Evolutionary conservation across 1,140 invertebrate genomes (phyloP).

Genomic region (Achatina immaculata): DNA sequence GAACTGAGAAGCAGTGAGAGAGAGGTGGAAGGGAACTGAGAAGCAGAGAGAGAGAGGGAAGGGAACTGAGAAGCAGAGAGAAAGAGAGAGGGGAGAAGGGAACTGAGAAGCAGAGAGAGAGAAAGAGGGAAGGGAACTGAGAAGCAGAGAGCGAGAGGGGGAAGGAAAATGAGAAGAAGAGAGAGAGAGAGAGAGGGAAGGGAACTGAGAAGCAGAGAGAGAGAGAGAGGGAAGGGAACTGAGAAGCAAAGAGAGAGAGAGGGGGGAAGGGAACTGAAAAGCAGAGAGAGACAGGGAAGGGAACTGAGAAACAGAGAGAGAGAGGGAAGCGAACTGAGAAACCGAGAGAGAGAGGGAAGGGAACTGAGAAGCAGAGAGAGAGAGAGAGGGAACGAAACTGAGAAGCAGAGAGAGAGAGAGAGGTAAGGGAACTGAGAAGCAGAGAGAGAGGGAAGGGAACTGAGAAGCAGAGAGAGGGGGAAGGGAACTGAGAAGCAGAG

Average conservation of each 20-base stretch:
- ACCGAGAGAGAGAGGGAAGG: constrained; percentile 15
- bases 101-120: too few relatives aligned
- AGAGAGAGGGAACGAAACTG: too few relatives aligned
- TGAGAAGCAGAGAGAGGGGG: too few relatives aligned
- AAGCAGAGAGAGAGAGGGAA: too few relatives aligned
- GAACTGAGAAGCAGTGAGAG: too few relatives aligned
- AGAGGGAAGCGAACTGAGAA: not conserved
- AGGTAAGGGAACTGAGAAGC: not conserved
- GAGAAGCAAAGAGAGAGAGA: too few relatives aligned
- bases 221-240: not conserved
- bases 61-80: too few relatives aligned
- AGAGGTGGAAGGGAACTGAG: too few relatives aligned
- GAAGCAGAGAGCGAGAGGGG: not conserved
- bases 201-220: not conserved
- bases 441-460: too few relatives aligned
- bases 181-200: not conserved
- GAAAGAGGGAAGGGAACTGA: too few relatives aligned
- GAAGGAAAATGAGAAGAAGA: not conserved
- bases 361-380: not conserved
- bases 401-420: not conserved
- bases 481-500: too few relatives aligned
- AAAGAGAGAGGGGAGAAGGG: too few relatives aligned
- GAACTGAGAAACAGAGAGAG: constrained; percentile 18
- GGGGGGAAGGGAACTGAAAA: not conserved
- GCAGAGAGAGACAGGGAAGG: not conserved